These are phyloP conservation scores for Drosophila nannoptera DNA, from an alignment of 1,140 invertebrate species.

Conservation along the genomic window DNA sequence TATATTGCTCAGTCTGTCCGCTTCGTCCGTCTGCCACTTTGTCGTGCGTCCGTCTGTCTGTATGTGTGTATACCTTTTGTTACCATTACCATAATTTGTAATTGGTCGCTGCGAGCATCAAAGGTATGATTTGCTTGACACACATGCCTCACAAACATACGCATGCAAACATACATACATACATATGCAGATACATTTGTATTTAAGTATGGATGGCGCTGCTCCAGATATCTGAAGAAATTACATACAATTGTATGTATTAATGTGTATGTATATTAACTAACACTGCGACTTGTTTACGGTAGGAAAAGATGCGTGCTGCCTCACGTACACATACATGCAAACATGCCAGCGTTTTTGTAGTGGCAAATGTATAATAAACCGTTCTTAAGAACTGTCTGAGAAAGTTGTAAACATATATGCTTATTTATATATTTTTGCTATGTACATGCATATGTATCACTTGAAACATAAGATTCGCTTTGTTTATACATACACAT, in stretches of 20 bases:
- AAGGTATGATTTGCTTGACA: slow-evolving; percentile 12
- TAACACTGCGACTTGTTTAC: slow-evolving; percentile 32
- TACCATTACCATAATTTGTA: slow-evolving; percentile 13
- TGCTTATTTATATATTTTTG: slow-evolving; percentile 8
- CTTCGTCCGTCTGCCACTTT: no score
- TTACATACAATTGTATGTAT: slow-evolving; percentile 11
- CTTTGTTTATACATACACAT: slow-evolving; percentile 22
- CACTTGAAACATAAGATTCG: slow-evolving; percentile 5
- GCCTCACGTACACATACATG: slow-evolving; percentile 21
- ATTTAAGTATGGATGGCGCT: slow-evolving; percentile 20
- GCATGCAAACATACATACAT: background rate
- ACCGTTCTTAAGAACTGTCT: slow-evolving; percentile 26
- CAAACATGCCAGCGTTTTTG: slow-evolving; percentile 11
- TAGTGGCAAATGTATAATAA: slow-evolving; percentile 4
- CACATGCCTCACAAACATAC: slow-evolving; percentile 12
- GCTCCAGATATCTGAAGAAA: slow-evolving; percentile 28
- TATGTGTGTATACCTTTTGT: slow-evolving; percentile 16
- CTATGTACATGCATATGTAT: background rate
- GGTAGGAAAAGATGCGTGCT: slow-evolving; percentile 25
- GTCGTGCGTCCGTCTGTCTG: background rate
- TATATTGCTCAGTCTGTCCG: background rate
- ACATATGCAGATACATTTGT: slow-evolving; percentile 19
- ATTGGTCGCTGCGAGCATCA: slow-evolving; percentile 6
- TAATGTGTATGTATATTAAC: slow-evolving; percentile 14
- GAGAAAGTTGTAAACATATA: slow-evolving; percentile 25